phyloP scores from a whole-genome alignment of 64 coral and sea anemone species.

The Stylophora pistillata region DNA sequence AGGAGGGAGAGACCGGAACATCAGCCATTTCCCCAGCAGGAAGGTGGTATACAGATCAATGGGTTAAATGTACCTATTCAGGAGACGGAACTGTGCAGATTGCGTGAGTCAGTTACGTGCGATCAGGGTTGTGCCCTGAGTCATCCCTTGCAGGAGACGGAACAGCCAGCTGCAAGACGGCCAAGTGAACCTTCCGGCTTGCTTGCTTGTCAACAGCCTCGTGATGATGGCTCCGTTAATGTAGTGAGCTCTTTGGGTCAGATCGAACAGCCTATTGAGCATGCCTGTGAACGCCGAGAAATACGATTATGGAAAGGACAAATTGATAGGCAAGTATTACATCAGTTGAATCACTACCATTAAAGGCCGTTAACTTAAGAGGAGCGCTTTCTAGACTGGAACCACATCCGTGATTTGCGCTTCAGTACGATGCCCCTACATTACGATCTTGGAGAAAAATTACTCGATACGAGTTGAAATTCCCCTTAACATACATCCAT shows the following conservation, averaged over 20 bases:
- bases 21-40: too few relatives aligned
- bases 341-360: too few relatives aligned
- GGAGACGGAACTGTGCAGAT: neutral
- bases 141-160: neutral
- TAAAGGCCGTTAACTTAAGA: too few relatives aligned
- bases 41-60: neutral
- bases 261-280: neutral
- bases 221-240: neutral
- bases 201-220: neutral
- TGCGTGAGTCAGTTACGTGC: neutral
- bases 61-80: neutral
- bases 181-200: neutral
- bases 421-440: too few relatives aligned
- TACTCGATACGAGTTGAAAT: too few relatives aligned
- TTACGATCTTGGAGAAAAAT: too few relatives aligned
- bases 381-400: too few relatives aligned
- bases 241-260: neutral
- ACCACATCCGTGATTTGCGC: too few relatives aligned
- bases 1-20: too few relatives aligned
- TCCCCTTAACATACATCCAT: too few relatives aligned
- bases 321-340: too few relatives aligned
- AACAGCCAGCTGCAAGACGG: neutral
- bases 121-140: too few relatives aligned
- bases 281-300: neutral
- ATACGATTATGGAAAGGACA: neutral